These are phyloP conservation scores for Trichogramma evanescens DNA, from an alignment of 2,888 invertebrate genomes.

Conservation along the genomic window DNA sequence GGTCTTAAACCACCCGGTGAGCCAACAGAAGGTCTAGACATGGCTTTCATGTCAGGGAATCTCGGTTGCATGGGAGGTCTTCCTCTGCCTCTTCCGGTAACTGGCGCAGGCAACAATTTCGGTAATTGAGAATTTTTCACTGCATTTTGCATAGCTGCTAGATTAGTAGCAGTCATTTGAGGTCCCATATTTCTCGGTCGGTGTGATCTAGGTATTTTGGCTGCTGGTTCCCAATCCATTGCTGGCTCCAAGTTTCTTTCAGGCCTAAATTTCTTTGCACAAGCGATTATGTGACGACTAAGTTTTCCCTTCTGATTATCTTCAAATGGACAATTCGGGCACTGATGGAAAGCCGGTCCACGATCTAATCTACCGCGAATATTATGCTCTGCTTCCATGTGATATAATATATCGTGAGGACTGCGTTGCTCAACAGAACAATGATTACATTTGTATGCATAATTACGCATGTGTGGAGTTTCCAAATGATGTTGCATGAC, in stretches of 20 bases:
- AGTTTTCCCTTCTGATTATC: constrained; percentile 88
- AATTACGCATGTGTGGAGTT: constrained; percentile 85
- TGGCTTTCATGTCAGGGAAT: constrained; percentile 38
- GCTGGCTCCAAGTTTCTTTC: constrained; percentile 82
- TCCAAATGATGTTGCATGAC: constrained; percentile 83
- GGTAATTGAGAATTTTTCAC: constrained; percentile 44
- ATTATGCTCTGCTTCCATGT: constrained; percentile 87
- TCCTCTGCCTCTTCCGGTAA: constrained; percentile 45
- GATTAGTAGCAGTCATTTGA: constrained; percentile 34
- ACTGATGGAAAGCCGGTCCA: constrained; percentile 82
- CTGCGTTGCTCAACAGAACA: constrained; percentile 75
- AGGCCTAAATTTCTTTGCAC: constrained; percentile 82
- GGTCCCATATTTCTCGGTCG: constrained; percentile 42
- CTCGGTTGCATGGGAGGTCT: constrained; percentile 47
- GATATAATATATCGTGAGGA: constrained; percentile 81
- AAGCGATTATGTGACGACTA: constrained; percentile 78
- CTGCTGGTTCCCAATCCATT: constrained; percentile 86
- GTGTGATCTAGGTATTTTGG: constrained; percentile 71
- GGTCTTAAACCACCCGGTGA: constrained; percentile 34
- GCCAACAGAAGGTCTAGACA: constrained; percentile 28
- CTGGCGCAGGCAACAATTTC: constrained; percentile 46
- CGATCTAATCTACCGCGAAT: constrained; percentile 76
- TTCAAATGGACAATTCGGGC: constrained; percentile 89
- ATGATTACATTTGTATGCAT: constrained; percentile 78
- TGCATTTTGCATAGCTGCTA: constrained; percentile 44